Evolutionary conservation across 2,797 vertebrate species (phyloP).

Genomic region (Otolemur crassicaudatus): DNA sequence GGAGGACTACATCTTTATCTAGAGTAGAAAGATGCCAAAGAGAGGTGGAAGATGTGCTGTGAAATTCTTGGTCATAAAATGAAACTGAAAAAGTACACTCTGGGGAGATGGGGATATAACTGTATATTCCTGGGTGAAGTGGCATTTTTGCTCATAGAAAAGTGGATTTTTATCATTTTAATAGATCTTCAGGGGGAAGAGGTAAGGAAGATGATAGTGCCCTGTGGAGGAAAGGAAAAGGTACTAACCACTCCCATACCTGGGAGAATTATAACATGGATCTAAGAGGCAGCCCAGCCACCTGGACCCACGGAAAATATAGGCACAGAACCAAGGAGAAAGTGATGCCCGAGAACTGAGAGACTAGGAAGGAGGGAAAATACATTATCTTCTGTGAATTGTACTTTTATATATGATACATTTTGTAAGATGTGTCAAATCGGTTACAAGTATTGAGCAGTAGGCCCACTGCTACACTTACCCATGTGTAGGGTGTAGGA

Average conservation of each 20-base stretch:
- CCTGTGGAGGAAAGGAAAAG: neutral
- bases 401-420: neutral
- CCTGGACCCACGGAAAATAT: slow-evolving; percentile 4
- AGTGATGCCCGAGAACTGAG: neutral
- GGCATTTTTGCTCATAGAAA: slow-evolving; percentile 4
- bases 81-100: slow-evolving; percentile 57
- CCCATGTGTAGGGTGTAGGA: neutral
- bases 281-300: neutral
- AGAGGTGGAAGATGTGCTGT: neutral
- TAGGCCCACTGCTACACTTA: neutral
- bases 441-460: neutral
- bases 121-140: neutral
- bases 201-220: neutral
- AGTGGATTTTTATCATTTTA: neutral
- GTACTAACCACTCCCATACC: neutral
- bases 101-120: neutral
- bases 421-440: slow-evolving; percentile 30
- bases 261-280: slow-evolving; percentile 6
- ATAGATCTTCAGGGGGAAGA: neutral
- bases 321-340: neutral
- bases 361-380: neutral
- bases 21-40: slow-evolving; percentile 33
- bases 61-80: slow-evolving; percentile 55
- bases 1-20: slow-evolving; percentile 30
- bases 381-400: neutral